Evolutionary conservation across 2,797 vertebrate species (phyloP), one percentile per base, ranked within the genome.

Genomic region (Acridotheres tristis): DNA sequence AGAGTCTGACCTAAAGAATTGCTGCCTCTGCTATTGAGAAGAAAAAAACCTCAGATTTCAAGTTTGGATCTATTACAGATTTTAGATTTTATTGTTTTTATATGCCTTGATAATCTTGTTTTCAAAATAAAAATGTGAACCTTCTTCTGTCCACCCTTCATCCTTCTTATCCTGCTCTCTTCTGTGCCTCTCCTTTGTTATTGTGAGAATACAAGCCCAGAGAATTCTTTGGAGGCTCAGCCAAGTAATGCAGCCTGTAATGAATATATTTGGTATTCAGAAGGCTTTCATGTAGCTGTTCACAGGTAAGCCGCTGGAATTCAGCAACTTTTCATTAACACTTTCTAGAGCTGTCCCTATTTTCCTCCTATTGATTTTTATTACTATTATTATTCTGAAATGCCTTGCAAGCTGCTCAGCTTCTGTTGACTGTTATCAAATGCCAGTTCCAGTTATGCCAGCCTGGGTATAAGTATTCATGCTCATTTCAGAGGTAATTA

Each of bases 181-280:
- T 38, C 77, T 89, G 48, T 5, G 1, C 85, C 34, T 94, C 68
- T 87, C 20, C 62, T 84, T 95, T 93, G 45, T 91, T 90, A 87
- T 67, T 96, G 48, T 9, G 20, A 89, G 78, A 88, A 74, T 61
- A 75, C 48, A 77, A 78, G 78, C 61, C 74, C 57, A 17, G 34
- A 54, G 36, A 74, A 92, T 95, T 93, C 91, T 91, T 92, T 92
- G 92, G 89, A 93, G 69, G 55, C 68, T 95, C 80, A 95, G 88
- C 67, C 88, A 93, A 94, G 92, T 74, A 96, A 50, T 51, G 68
- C 57, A 93, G 75, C 34, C 72, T 74, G 48, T 94, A 96, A 97
- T 95, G 78, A 96, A 93, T 94, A 50, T 84, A 89, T 69, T 94
- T 96, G 94, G 90, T 96, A 96, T 93, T 96, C 93, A 94, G 89